A percentile compares a stretch with the other conserved stretches of the same genome.
These are phyloP conservation scores for Drosophila lini DNA, from an alignment of 1,140 invertebrate genomes.

Conservation along the genomic window DNA sequence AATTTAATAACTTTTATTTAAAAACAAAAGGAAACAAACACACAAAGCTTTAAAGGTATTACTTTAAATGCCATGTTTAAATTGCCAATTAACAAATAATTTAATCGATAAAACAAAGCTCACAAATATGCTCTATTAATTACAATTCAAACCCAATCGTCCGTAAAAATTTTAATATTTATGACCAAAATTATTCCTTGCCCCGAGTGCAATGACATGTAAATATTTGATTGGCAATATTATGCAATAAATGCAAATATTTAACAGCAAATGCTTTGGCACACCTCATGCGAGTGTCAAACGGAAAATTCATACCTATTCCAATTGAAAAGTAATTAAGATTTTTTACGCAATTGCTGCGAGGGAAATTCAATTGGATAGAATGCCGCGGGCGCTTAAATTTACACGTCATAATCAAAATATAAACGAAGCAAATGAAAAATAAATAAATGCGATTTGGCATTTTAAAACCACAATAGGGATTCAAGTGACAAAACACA, in stretches of 20 bases:
- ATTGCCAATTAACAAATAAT: neutral
- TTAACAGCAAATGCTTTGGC: constrained; percentile 6
- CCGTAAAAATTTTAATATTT: constrained; percentile 7
- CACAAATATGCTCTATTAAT: neutral
- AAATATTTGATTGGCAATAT: constrained; percentile 30
- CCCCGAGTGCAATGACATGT: constrained; percentile 5
- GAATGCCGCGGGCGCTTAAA: neutral
- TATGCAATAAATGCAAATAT: constrained; percentile 51
- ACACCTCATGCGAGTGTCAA: constrained; percentile 26
- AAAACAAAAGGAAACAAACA: neutral
- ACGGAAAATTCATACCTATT: constrained; percentile 26
- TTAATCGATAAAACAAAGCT: neutral
- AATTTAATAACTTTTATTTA: neutral
- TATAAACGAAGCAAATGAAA: neutral
- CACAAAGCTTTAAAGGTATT: neutral
- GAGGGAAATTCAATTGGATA: neutral
- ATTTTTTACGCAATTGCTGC: constrained; percentile 8
- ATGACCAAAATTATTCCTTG: neutral
- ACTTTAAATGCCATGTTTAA: neutral
- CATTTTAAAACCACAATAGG: constrained; percentile 25
- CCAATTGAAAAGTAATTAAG: constrained; percentile 44
- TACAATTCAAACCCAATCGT: neutral
- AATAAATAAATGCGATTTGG: constrained; percentile 60
- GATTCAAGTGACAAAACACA: constrained; percentile 31
- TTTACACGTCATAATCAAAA: constrained; percentile 30